Percentiles rank a stretch among this genome's conserved stretches.
Evolutionary conservation across 2,797 vertebrate genomes (phyloP).

Genomic region (Schizopygopsis pylzovi): DNA sequence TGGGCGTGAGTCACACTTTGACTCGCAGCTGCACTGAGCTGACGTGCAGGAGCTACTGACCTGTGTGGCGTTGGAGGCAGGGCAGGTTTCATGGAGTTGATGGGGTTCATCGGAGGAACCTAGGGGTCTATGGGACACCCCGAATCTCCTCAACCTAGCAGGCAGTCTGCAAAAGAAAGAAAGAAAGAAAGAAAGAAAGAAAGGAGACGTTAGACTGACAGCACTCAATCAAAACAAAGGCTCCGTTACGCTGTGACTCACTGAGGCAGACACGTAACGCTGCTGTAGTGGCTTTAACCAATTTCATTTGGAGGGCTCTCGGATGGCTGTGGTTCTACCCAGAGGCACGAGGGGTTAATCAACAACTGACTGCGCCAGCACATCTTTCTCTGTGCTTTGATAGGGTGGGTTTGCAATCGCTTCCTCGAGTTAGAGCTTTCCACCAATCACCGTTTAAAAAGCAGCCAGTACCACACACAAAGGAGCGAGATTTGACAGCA

Average conservation of each 20-base stretch:
- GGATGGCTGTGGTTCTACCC: conserved; percentile 33
- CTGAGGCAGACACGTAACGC: neutral
- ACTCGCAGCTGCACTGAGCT: neutral
- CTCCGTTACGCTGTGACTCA: conserved; percentile 44
- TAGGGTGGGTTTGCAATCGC: conserved; percentile 37
- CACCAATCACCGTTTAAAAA: conserved; percentile 51
- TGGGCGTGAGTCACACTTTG: conserved; percentile 21
- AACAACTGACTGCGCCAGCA: conserved; percentile 31
- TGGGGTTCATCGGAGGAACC: conserved; percentile 87
- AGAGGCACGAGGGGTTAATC: conserved; percentile 54
- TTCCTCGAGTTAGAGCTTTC: conserved; percentile 35
- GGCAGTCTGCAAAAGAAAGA: conserved; percentile 57
- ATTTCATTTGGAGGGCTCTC: conserved; percentile 32
- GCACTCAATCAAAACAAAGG: conserved; percentile 24
- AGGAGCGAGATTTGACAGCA: conserved; percentile 36
- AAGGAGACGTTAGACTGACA: conserved; percentile 35
- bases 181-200: conserved; percentile 10
- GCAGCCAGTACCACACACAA: conserved; percentile 27
- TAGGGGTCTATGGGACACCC: conserved; percentile 62
- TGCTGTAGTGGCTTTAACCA: conserved; percentile 20
- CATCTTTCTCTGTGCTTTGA: conserved; percentile 35
- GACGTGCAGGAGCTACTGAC: conserved; percentile 67
- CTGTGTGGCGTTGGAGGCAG: conserved; percentile 89
- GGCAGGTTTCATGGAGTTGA: conserved; percentile 96
- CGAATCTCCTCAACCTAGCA: conserved; percentile 67